Evolutionary conservation across 1,140 invertebrate genomes (phyloP).

Genomic region (Samia ricini): DNA sequence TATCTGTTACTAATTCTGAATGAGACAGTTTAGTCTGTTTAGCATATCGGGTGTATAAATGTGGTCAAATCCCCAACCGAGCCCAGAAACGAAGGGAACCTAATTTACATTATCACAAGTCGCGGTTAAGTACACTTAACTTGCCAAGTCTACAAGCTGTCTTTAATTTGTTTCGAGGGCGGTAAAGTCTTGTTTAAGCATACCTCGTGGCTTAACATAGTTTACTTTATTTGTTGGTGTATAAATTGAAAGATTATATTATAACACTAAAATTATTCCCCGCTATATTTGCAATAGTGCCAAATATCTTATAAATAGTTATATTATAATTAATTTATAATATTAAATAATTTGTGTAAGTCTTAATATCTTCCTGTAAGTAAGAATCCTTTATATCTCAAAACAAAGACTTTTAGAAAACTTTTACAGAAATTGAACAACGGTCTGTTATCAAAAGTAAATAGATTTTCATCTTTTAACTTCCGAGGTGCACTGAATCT

Average conservation of each 20-base stretch:
- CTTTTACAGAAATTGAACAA: not conserved
- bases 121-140: conserved; percentile 45
- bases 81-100: conserved; percentile 11
- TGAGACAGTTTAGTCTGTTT: conserved; percentile 20
- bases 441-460: not conserved
- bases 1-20: not conserved
- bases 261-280: too few species aligned
- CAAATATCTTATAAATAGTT: too few species aligned
- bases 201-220: conserved; percentile 17
- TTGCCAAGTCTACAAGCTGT: conserved; percentile 29
- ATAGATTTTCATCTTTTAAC: not conserved
- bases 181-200: conserved; percentile 29
- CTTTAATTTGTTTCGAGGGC: conserved; percentile 37
- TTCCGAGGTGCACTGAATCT: conserved; percentile 38
- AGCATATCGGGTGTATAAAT: conserved; percentile 32
- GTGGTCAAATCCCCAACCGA: conserved; percentile 18
- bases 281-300: too few species aligned
- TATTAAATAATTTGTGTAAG: too few species aligned
- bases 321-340: too few species aligned
- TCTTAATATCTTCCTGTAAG: too few species aligned
- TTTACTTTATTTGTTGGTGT: conserved; percentile 9
- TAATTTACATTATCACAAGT: conserved; percentile 48
- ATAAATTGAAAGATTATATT: not conserved
- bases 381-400: too few species aligned
- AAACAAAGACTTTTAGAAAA: not conserved